Base-by-base conservation (phyloP, 2,113 vertebrate species). In the Megaceryle maxima region DNA sequence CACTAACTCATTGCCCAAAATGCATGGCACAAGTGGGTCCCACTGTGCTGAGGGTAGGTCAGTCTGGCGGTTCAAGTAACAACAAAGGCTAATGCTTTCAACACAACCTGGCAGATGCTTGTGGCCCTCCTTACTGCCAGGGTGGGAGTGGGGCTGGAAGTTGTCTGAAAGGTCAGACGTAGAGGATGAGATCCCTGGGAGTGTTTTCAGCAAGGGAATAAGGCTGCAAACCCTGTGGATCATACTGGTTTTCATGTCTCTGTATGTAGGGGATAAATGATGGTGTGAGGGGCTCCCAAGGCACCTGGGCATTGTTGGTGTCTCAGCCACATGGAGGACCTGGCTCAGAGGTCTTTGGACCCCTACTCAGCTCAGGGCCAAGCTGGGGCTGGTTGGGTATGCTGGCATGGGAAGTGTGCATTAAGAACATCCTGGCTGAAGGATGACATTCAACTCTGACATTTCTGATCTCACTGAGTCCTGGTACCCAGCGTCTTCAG, bases 11-110 rank as follows among this genome's bases (percentile, higher is more conserved):
- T 59, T 55, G 31, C 53, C 28, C 63, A 39, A 19, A 69, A 22
- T 21, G 28, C 1, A 10, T 46, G 76, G 29, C 55, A n/a, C 24
- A 28, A 44, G 59, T 31, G 25, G 31, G 35, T 66, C 31, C 43
- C n/a, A 11, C 18, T 0, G 0, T 74, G 48, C 55, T 51, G 67
- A 11, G 8, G 33, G 25, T 8, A 13, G 33, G 33, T 60, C 33
- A 51, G 15, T 7, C 11, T 12, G 11, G 18, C 22, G 4, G 3
- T 60, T 56, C 59, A 74, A 17, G 28, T 33, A 39, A 15, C 24
- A 73, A 3, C 31, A 28, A 43, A 59, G 16, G 26, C 20, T 67
- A 33, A 43, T 3, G 6, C 64, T 20, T 46, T 56, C 44, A 64
- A 13, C 63, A 19, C 1, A 51, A 16, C 41, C 51, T 53, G 35